Base-by-base conservation (phyloP, 2,113 vertebrate species). In the Forbesichthys papilliferus region DNA sequence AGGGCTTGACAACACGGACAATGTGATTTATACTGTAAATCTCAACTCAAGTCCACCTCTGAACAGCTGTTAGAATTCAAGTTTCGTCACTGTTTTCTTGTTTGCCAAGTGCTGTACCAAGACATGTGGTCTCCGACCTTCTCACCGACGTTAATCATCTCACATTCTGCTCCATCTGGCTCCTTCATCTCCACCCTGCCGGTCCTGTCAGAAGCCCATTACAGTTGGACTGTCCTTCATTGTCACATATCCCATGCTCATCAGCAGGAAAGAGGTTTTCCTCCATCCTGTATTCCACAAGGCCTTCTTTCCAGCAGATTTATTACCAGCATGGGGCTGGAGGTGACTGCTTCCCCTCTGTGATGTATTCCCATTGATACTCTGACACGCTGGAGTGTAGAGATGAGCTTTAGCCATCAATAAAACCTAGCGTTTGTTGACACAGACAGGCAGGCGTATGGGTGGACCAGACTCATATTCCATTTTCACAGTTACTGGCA, bases 211-310 rank as follows among this genome's bases (percentile, higher is more conserved):
- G 36, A 8, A 20, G 11, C 55, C 55, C 53, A 57, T 66, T 71
- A 73, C 71, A 80, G 79, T 78, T 76, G 61, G 64, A 76, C 57
- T 71, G 82, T 84, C 81, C 84, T 84, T 81, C 65, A 75, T 71
- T 81, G 77, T 83, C 78, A 82, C 71, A 71, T 56, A 61, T 42
- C 4, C 63, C 69, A 56, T 63, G 61, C 70, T 48, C 66, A 71
- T 64, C 66, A 42, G 36, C 34, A 10, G 68, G 61, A 71, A 61
- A 48, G 65, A 72, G 57, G 59, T 66, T 59, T 70, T 64, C 48
- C 33, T 11, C 8, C 18, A 74, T 79, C 71, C 36, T 42, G 77
- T 61, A 63, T 63, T 63, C 61, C 71, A 27, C 73, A 42, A 36
- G 68, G 69, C 69, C 61, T 74, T 80, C 51, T n/a, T 61, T 64